A percentile compares a stretch with the other conserved stretches of the same genome.
Evolutionary conservation across 2,888 invertebrate genomes (phyloP).

Genomic region (Erebia ligea): DNA sequence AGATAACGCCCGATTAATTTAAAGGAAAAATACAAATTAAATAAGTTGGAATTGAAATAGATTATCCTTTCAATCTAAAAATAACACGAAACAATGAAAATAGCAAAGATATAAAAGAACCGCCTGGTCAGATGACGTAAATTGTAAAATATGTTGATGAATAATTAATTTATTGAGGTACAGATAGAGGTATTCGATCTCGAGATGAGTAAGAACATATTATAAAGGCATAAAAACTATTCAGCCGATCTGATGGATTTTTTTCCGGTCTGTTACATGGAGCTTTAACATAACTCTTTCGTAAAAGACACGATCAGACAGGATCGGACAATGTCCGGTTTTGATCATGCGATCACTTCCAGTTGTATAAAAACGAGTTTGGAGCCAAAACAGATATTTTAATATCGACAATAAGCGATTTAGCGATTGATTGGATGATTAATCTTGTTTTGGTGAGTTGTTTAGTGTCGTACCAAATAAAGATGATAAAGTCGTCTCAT

Average conservation of each 20-base stretch:
- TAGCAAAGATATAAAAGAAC: background rate
- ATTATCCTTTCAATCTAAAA: background rate
- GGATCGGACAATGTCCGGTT: background rate
- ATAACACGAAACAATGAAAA: background rate
- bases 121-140: background rate
- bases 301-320: conserved; percentile 3
- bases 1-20: too few species aligned
- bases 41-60: background rate
- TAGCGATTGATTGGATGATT: background rate
- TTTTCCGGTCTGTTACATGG: conserved; percentile 7
- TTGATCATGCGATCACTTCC: background rate
- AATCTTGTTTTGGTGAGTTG: background rate
- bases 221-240: background rate
- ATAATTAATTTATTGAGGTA: background rate
- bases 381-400: background rate
- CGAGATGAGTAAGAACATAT: conserved; percentile 2
- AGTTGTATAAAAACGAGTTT: background rate
- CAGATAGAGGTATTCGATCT: background rate
- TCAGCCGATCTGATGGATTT: background rate
- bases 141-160: background rate
- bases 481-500: too few species aligned
- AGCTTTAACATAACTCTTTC: background rate
- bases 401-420: background rate
- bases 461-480: background rate
- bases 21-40: too few species aligned